phyloP scores from a whole-genome alignment of 2,888 invertebrate genomes.

The Himalopsyche japonica region DNA sequence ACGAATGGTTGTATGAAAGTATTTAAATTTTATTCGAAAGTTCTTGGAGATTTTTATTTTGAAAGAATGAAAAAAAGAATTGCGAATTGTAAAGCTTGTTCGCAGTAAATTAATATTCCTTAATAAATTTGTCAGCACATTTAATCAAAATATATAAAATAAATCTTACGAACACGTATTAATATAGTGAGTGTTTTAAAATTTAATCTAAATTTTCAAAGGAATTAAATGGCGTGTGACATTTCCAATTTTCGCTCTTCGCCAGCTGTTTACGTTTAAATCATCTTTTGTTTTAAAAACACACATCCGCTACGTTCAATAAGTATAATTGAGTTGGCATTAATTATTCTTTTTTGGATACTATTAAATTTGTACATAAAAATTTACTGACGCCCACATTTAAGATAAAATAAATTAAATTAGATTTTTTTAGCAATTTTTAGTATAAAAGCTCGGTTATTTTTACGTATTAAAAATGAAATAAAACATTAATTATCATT shows the following conservation, averaged over 20 bases:
- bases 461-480: no score
- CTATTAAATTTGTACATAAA: not conserved
- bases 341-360: not conserved
- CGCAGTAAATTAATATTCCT: not conserved
- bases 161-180: not conserved
- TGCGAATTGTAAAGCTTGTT: not conserved
- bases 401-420: not conserved
- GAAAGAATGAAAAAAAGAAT: no score
- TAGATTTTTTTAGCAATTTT: not conserved
- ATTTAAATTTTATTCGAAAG: no score
- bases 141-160: not conserved
- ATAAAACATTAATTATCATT: no score
- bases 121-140: not conserved
- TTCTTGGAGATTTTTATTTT: no score
- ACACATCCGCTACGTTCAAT: not conserved
- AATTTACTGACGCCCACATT: not conserved
- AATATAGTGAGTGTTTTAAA: not conserved
- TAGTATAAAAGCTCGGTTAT: not conserved
- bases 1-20: no score
- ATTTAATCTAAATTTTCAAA: not conserved
- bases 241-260: not conserved
- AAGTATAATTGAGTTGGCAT: not conserved
- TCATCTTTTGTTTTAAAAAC: not conserved
- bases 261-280: not conserved
- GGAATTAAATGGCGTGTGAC: not conserved